Conservation (phyloP, 2,888 invertebrate genomes). For the Brassicogethes aeneus region DNA sequence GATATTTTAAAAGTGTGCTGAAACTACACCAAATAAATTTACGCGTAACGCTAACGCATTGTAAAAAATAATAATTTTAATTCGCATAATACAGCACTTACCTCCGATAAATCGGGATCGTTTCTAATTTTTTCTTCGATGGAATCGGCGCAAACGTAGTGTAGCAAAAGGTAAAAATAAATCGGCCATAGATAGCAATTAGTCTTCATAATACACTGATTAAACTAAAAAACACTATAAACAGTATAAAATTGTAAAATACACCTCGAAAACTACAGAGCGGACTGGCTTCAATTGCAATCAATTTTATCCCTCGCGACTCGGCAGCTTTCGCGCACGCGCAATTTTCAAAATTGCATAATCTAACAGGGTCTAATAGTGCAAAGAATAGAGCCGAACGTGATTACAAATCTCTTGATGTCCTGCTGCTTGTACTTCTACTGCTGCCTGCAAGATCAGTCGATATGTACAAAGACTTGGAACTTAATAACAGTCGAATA, state of each 20-base stretch:
- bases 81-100: too few species aligned
- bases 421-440: too few species aligned
- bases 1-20: not conserved
- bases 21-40: too few species aligned
- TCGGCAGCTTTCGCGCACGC: not conserved
- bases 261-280: not conserved
- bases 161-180: too few species aligned
- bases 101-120: conserved; percentile 60
- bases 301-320: conserved; percentile 1
- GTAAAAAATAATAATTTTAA: too few species aligned
- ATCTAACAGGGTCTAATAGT: not conserved
- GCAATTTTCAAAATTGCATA: not conserved
- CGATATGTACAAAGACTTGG: too few species aligned
- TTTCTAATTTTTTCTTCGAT: conserved; percentile 54
- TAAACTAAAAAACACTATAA: not conserved
- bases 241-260: not conserved
- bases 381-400: too few species aligned
- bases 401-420: too few species aligned
- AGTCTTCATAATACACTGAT: not conserved
- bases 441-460: too few species aligned
- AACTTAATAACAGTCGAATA: too few species aligned
- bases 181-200: not conserved
- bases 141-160: conserved; percentile 32
- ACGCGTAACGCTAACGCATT: too few species aligned
- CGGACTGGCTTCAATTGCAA: not conserved